Base-by-base conservation (phyloP, 2,113 vertebrate species). In the Phodopus roborovskii region DNA sequence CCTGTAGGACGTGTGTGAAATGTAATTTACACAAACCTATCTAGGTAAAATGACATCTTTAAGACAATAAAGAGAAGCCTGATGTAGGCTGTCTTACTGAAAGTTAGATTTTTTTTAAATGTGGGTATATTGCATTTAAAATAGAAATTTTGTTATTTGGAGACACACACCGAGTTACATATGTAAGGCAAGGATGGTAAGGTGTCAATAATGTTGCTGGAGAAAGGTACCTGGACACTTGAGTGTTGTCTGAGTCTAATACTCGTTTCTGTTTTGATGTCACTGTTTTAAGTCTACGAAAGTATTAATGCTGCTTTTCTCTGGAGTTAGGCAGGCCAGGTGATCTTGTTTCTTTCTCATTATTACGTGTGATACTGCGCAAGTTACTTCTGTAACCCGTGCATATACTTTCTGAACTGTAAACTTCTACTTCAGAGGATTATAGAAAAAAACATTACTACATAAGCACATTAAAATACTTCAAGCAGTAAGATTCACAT, bases 51-150 rank as follows among this genome's bases (percentile, higher is more conserved):
- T 79, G 24, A 50, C 7, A 50, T 50, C 19, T 70, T 79, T 71
- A 62, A 94, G 20, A 50, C 28, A 91, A 42, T 73, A 30, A 77
- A 74, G 53, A 86, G 36, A 94, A 88, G 45, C 58, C 94, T 79
- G 70, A 58, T 58, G 26, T 36, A 24, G 9, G 15, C 12, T 88
- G 26, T 56, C 22, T 83, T 48, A 62, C 20, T 56, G 70, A 20
- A 75, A 71, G 7, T 66, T 36, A 2, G 68, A 22, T 50, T 75
- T 77, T 22, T 83, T 90, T n/a, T n/a, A n/a, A n/a, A 53, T 10
- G n/a, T 96, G 30, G 10, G 3, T 26, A 20, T 60, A 74, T 92
- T 90, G 22, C 39, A 60, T 68, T 39, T 95, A 19, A 68, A 64
- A 42, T 50, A 73, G 78, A 92, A 70, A 87, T 19, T 45, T 10